Base-by-base conservation (phyloP, 2,113 vertebrate genomes). In the Ptilorrhoa leucosticta region DNA sequence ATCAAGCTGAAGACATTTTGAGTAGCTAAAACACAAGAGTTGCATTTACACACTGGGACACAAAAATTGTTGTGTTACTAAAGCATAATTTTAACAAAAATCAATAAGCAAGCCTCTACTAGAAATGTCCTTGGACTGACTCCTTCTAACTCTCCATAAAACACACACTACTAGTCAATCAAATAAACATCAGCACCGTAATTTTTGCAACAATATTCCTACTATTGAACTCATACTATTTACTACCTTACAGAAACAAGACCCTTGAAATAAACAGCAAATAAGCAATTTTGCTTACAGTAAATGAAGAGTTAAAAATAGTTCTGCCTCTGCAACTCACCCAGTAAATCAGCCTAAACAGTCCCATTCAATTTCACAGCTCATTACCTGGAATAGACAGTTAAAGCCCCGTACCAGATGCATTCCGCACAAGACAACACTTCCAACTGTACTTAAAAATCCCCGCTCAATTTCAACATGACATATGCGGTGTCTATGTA, bases 361-460 rank as follows among this genome's bases (percentile, higher is more conserved):
- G 76, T 60, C 30, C 56, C 72, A 71, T 65, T 72, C 61, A 64
- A 95, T 92, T 96, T 96, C 92, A 96, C 88, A 94, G 90, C 57
- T 95, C 90, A 92, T 92, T 96, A 91, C 80, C 86, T 89, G 77
- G 40, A 88, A 68, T 8, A 76, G 83, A 77, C 26, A 53, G 65
- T 60, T 78, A 91, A 92, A 96, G 84, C 37, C 48, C 30, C 1
- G 0, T 23, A 84, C 28, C 93, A 97, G 80, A 78, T 71, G 71
- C 68, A 87, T 53, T 87, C 54, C 1, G 0, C 57, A 79, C 44
- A 77, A 44, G 61, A 82, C 37, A 93, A 63, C 45, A 53, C 22
- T 92, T 81, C 69, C 57, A 87, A 71, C 69, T 79, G 53, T 76
- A 84, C 33, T 94, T 92, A 48, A 93, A 90, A 92, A 75, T 87